Conservation (phyloP, 2,113 vertebrate species). For the Microcebus jonahi region DNA sequence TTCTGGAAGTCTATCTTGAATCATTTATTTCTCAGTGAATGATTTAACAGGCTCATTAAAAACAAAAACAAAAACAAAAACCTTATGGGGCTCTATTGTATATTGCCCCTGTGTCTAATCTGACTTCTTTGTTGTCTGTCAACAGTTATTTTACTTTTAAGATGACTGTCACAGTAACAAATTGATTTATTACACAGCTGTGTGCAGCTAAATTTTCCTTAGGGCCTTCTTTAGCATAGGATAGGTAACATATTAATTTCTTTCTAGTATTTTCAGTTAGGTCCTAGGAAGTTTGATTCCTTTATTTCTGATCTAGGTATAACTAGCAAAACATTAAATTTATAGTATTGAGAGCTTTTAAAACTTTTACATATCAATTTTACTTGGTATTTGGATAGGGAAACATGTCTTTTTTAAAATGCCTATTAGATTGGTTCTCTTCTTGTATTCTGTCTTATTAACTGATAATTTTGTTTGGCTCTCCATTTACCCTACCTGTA, state of each 20-base stretch:
- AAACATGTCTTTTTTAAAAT: not conserved
- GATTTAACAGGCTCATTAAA: slow-evolving; percentile 60
- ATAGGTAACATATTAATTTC: not conserved
- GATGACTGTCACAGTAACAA: slow-evolving; percentile 10
- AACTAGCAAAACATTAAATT: slow-evolving; percentile 17
- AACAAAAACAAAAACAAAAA: slow-evolving; percentile 16
- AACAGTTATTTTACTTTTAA: not conserved
- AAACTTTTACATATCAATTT: not conserved
- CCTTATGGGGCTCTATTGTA: slow-evolving; percentile 54
- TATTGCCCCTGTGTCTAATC: not conserved
- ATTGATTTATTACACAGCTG: slow-evolving; percentile 54
- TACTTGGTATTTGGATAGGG: not conserved
- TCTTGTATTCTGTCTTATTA: slow-evolving; percentile 10
- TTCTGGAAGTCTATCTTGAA: slow-evolving; percentile 52
- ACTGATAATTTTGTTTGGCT: slow-evolving; percentile 4
- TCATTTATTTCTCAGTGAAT: slow-evolving; percentile 64
- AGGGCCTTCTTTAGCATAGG: not conserved
- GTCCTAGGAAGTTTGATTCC: no score
- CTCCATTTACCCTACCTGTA: not conserved
- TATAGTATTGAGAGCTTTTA: not conserved
- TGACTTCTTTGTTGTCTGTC: not conserved
- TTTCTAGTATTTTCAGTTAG: no score
- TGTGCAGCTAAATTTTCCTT: slow-evolving; percentile 46
- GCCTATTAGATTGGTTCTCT: not conserved
- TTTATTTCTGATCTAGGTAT: not conserved